Conservation (phyloP, 1,140 invertebrate genomes). For the Aradophagus sp. region DNA sequence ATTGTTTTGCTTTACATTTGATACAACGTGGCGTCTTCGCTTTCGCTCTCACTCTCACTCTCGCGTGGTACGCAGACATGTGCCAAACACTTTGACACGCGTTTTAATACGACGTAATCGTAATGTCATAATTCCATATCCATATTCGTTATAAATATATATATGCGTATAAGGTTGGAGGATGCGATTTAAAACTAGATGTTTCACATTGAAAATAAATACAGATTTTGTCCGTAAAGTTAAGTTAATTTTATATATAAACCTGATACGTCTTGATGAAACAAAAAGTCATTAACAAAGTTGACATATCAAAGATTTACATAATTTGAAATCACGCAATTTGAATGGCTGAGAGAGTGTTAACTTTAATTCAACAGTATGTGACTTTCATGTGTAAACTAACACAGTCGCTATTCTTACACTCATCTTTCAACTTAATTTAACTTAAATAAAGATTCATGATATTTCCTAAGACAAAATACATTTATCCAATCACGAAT, state of each 20-base stretch:
- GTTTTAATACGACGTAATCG: slow-evolving; percentile 23
- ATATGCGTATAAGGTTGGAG: slow-evolving; percentile 6
- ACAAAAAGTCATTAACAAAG: slow-evolving; percentile 20
- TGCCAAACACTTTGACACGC: slow-evolving; percentile 35
- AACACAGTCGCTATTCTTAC: slow-evolving; percentile 34
- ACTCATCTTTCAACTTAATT: slow-evolving; percentile 27
- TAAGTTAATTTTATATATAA: slow-evolving; percentile 9
- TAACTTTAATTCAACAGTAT: too few species aligned
- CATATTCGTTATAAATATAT: slow-evolving; percentile 21
- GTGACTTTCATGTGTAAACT: too few species aligned
- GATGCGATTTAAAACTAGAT: slow-evolving; percentile 4
- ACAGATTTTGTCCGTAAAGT: background rate
- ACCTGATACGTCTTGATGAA: slow-evolving; percentile 8
- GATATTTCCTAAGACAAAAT: too few species aligned
- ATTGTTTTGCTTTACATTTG: slow-evolving; percentile 65
- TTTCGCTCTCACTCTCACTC: slow-evolving; percentile 69
- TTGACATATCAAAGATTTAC: slow-evolving; percentile 6
- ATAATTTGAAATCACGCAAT: slow-evolving; percentile 19
- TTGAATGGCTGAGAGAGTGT: too few species aligned
- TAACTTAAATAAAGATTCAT: slow-evolving; percentile 23
- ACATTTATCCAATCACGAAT: too few species aligned
- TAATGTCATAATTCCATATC: too few species aligned
- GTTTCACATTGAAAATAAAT: slow-evolving; percentile 1
- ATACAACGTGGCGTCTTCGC: slow-evolving; percentile 64
- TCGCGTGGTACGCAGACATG: slow-evolving; percentile 53